Evolutionary conservation across 2,797 vertebrate species (phyloP).

Genomic region (Microhierax caerulescens): DNA sequence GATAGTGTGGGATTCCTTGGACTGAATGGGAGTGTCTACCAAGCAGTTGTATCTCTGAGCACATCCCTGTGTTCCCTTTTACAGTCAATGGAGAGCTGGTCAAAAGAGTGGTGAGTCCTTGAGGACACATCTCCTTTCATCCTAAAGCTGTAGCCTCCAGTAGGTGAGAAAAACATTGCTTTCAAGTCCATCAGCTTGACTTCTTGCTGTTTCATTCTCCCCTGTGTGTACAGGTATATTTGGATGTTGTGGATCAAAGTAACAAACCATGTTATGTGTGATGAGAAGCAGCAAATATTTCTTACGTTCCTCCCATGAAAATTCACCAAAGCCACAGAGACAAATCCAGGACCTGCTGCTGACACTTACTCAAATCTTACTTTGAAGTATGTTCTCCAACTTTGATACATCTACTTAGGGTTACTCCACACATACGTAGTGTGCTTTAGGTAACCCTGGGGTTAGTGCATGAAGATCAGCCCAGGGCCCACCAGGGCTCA

Average conservation of each 20-base stretch:
- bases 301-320: not conserved
- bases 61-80: not conserved
- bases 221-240: not conserved
- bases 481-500: not conserved
- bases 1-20: not conserved
- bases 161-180: not conserved
- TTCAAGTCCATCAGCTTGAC: not conserved
- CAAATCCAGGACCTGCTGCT: not conserved
- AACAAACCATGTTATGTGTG: not conserved
- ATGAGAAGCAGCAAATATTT: not conserved
- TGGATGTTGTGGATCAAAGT: not conserved
- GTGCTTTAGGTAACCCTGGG: not conserved
- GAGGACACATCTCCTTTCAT: not conserved
- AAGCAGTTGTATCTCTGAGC: not conserved
- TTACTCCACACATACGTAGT: not conserved
- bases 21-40: not conserved
- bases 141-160: not conserved
- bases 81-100: not conserved
- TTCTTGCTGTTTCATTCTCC: not conserved
- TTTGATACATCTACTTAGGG: not conserved
- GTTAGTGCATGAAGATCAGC: not conserved
- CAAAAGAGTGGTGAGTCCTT: not conserved
- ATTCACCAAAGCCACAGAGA: not conserved
- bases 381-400: not conserved
- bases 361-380: not conserved